Percentiles rank a stretch among this genome's conserved stretches.
These are phyloP conservation scores for Cetonia aurata DNA, from an alignment of 2,888 invertebrate species.

Conservation along the genomic window DNA sequence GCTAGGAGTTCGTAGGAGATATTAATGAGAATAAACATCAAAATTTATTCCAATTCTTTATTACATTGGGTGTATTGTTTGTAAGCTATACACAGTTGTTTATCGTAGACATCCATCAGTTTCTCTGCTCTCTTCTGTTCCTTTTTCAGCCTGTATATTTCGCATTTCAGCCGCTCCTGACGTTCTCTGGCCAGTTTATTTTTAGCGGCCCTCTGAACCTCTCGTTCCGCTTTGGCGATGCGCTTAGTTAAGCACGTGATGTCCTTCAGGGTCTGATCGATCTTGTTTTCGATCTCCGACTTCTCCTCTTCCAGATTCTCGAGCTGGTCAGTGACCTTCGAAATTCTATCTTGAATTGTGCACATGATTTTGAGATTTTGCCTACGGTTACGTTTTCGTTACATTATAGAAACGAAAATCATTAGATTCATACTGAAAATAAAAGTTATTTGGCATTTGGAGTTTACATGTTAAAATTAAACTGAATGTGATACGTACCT, in stretches of 20 bases:
- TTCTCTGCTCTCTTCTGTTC: constrained; percentile 43
- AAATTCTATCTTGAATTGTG: constrained; percentile 24
- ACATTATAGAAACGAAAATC: too few species aligned
- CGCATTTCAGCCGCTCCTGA: constrained; percentile 40
- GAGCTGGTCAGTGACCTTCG: constrained; percentile 24
- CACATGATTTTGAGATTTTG: constrained; percentile 24
- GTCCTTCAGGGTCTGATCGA: constrained; percentile 35
- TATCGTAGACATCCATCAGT: constrained; percentile 35
- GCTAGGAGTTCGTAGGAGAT: too few species aligned
- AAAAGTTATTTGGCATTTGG: too few species aligned
- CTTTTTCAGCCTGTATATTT: constrained; percentile 37
- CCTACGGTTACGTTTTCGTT: not conserved
- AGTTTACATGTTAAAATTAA: too few species aligned
- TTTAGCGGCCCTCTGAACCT: constrained; percentile 41
- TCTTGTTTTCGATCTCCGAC: constrained; percentile 32
- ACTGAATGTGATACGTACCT: too few species aligned
- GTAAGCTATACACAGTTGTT: constrained; percentile 23
- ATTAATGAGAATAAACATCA: constrained; percentile 3
- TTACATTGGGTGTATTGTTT: constrained; percentile 38
- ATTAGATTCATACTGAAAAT: too few species aligned
- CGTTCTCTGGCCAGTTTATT: constrained; percentile 38
- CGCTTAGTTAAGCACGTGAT: constrained; percentile 24
- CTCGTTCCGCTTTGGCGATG: constrained; percentile 41
- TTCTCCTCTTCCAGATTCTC: constrained; percentile 40
- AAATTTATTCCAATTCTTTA: constrained; percentile 20